Conservation (phyloP, 1,140 invertebrate genomes). For the Drosophila micromelanica region DNA sequence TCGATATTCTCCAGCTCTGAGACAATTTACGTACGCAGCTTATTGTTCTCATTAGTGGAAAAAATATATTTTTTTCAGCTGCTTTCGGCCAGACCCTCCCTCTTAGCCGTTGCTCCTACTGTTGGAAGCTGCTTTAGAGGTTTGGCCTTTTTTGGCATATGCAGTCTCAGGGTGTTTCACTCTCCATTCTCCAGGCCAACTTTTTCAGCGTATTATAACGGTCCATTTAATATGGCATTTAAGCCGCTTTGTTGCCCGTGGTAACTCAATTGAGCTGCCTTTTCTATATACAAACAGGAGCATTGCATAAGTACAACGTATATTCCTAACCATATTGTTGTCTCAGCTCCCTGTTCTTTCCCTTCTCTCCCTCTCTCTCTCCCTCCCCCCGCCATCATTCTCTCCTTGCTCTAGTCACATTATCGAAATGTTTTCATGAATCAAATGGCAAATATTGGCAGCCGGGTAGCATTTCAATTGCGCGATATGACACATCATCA, state of each 20-base stretch:
- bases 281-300: conserved; percentile 1
- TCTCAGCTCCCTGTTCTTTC: not conserved
- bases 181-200: too few relatives aligned
- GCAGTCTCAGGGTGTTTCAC: conserved; percentile 23
- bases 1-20: conserved; percentile 1
- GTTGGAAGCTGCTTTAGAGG: conserved; percentile 64
- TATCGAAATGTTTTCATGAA: conserved; percentile 74
- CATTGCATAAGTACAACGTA: conserved; percentile 36
- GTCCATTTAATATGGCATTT: conserved; percentile 74
- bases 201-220: conserved; percentile 29
- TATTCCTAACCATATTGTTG: too few relatives aligned
- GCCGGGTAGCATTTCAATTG: conserved; percentile 69
- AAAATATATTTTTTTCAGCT: conserved; percentile 17
- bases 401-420: conserved; percentile 40
- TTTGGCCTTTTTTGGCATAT: conserved; percentile 60
- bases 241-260: conserved; percentile 75
- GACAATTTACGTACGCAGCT: conserved; percentile 33
- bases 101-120: not conserved
- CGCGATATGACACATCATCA: conserved; percentile 76
- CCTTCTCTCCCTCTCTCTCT: not conserved
- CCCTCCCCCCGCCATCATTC: not conserved
- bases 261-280: conserved; percentile 56
- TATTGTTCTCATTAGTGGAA: conserved; percentile 55
- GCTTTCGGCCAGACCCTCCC: not conserved
- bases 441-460: conserved; percentile 41